A percentile compares a stretch with the other conserved stretches of the same genome.
Evolutionary conservation across 2,797 vertebrate genomes (phyloP).

Genomic region (Pseudochirops corinnae): DNA sequence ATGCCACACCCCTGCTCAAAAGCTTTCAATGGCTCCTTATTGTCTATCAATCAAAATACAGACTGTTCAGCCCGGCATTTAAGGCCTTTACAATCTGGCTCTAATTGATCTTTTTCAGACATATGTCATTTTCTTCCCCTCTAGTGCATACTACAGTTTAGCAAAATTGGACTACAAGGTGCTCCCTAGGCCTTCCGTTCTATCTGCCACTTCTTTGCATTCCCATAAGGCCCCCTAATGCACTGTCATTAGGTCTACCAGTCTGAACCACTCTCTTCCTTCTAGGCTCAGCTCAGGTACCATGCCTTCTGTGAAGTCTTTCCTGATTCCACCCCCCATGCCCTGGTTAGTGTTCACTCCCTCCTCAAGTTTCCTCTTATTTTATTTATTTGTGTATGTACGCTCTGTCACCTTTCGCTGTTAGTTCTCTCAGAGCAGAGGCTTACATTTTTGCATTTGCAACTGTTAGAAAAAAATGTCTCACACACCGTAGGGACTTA

Average conservation of each 20-base stretch:
- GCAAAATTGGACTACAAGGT: background rate
- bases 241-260: background rate
- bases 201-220: background rate
- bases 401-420: background rate
- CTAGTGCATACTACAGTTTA: background rate
- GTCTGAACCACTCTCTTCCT: background rate
- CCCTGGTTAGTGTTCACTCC: background rate
- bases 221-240: background rate
- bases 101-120: background rate
- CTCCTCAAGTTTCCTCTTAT: background rate
- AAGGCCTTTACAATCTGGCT: background rate
- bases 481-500: background rate
- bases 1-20: background rate
- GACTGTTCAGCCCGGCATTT: background rate
- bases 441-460: background rate
- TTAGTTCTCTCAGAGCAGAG: background rate
- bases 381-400: background rate
- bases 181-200: background rate
- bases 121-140: background rate
- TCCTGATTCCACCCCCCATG: background rate
- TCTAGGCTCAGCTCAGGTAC: background rate
- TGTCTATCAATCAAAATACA: background rate
- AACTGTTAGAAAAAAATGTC: background rate
- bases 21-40: background rate
- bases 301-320: background rate